Evolutionary conservation across 2,113 vertebrate species (phyloP), one percentile per base, ranked within the genome.

Genomic region (Parotia lawesii): DNA sequence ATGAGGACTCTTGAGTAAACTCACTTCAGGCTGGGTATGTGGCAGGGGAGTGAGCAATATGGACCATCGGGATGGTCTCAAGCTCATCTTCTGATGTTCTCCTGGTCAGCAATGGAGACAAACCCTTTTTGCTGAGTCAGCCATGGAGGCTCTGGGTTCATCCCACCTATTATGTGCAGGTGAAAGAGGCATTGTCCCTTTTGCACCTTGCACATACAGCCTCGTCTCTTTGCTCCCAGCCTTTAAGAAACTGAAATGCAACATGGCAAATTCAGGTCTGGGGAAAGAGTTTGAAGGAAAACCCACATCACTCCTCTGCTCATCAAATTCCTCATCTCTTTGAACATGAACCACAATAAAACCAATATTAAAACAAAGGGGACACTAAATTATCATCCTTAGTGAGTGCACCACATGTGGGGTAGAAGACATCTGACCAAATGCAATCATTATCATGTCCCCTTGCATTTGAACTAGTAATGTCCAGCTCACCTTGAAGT

Each of bases 211-310:
- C 21, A 33, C 1, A 4, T 37, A 50, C 24, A 40, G 10, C 15
- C 58, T 85, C 29, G 15, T 65, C 3, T 10, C 50, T 81, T 60
- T 69, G 27, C 14, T 65, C 21, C 11, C 16, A 62, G 1, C 21
- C 10, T 71, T 67, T 42, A 88, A 56, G 57, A 88, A 88, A 33
- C 20, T 54, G 60, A 81, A 38, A 45, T 25, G 4, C 53, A 66
- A 35, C 0, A 0, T 29, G 33, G 28, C 20, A 80, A 83, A 83
- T 0, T 0, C 29, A 79, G 24, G 19, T 48, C n/a, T 37, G 7
- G 27, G 19, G 8, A 4, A 76, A 73, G 29, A 56, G 10, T 48
- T 47, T 47, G 62, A 72, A 89, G 50, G n/a, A 75, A 85, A 95
- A 33, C 6, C 1, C 2, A 6, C 24, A 17, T 44, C 47, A 53